Base-by-base conservation (phyloP, 2,797 vertebrate species). In the Sebastes jordani region DNA sequence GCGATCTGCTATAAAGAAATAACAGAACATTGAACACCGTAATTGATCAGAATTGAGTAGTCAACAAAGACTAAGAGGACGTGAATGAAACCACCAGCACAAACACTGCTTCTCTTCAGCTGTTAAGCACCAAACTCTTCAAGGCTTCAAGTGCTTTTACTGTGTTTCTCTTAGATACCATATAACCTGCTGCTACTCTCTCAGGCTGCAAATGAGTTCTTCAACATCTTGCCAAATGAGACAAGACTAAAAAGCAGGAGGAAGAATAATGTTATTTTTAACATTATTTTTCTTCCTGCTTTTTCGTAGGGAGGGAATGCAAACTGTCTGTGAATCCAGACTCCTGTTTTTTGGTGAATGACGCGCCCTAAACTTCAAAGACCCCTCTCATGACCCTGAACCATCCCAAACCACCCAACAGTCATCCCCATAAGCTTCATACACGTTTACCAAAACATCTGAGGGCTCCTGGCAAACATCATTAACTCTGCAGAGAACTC, bases 391-490 rank as follows among this genome's bases (percentile, higher is more conserved):
- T 63, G 76, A 86, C 55, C 77, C 65, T 18, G 63, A 72, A 70
- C 16, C 11, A 30, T 22, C 69, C 16, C 18, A 27, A 69, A 18
- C 46, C 68, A 36, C 11, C 10, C 46, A 22, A 7, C 56, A 68
- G 38, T 71, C 56, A 77, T 67, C 75, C 38, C 23, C 6, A 34
- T 63, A 42, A 65, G 46, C 64, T 29, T 30, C 76, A 68, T 20
- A 56, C 64, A 74, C 7, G 62, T 82, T 83, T 18, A 71, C 81
- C 65, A 25, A 36, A 76, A 76, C 84, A 73, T 86, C 76, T 74
- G 36, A 83, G 32, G 52, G 27, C 27, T 73, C 59, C 87, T 81
- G 88, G 84, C 66, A 84, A 85, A 87, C 80, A 75, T 84, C 82
- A 76, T 77, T 67, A 81, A 65, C 66, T 82, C 76, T 20, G 29